These are phyloP conservation scores for Eufriesea mexicana DNA, from an alignment of 1,140 invertebrate genomes.

Conservation along the genomic window DNA sequence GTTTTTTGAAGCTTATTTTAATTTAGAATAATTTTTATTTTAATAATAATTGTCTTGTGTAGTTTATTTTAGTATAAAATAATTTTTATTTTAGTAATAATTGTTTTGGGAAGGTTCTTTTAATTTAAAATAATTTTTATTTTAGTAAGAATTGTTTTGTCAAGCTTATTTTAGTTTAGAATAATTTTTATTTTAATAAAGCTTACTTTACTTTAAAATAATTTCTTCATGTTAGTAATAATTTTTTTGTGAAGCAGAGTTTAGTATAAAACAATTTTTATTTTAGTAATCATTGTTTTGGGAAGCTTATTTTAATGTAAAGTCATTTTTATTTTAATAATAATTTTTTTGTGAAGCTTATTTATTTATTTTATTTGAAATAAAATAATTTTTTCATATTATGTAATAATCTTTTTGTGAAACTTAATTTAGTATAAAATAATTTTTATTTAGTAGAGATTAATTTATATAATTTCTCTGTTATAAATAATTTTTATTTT, in stretches of 20 bases:
- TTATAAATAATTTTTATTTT: too few species aligned
- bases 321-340: background rate
- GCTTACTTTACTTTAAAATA: too few species aligned
- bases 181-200: background rate
- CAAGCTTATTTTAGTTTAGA: background rate
- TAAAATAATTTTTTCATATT: background rate
- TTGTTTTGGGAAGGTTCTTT: too few species aligned
- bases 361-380: too few species aligned
- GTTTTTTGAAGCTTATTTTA: background rate
- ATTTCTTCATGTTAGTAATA: too few species aligned
- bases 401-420: background rate
- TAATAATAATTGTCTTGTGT: too few species aligned
- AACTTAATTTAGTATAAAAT: background rate
- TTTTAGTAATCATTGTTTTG: background rate
- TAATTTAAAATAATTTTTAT: background rate
- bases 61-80: background rate
- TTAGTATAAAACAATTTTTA: background rate
- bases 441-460: background rate
- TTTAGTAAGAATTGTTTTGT: background rate
- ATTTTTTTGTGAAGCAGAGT: too few species aligned
- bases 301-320: background rate
- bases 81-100: too few species aligned
- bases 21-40: background rate
- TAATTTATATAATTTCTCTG: too few species aligned
- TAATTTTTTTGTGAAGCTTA: background rate